Percentiles rank a stretch among this genome's conserved stretches.
These are phyloP conservation scores for Lumbricus terrestris DNA, from an alignment of 2,888 invertebrate species.

Conservation along the genomic window DNA sequence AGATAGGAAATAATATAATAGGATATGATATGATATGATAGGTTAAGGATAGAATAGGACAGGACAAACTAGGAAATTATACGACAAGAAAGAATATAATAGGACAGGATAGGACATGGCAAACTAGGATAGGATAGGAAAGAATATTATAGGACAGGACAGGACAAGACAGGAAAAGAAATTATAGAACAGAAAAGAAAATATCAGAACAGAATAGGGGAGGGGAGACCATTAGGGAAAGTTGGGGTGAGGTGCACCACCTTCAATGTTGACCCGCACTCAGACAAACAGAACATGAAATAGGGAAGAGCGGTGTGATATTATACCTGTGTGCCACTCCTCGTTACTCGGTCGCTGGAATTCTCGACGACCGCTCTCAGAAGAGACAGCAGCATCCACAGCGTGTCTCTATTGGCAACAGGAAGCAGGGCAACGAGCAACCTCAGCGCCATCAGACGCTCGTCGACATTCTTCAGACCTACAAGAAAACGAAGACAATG, in stretches of 20 bases:
- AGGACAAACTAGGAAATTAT: too few relatives aligned
- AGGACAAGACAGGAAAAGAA: too few relatives aligned
- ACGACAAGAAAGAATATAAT: neutral
- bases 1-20: too few relatives aligned
- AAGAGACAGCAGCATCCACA: conserved; percentile 78
- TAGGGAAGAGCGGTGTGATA: neutral
- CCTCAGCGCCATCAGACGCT: conserved; percentile 77
- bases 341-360: conserved; percentile 68
- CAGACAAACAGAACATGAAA: neutral
- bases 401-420: conserved; percentile 82
- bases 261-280: neutral
- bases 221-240: too few relatives aligned
- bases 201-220: too few relatives aligned
- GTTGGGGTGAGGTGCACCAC: too few relatives aligned
- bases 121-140: too few relatives aligned
- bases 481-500: neutral
- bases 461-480: conserved; percentile 25
- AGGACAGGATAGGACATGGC: neutral
- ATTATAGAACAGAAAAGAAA: too few relatives aligned
- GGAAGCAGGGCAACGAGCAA: conserved; percentile 83
- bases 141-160: too few relatives aligned
- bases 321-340: conserved; percentile 43
- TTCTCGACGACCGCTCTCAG: conserved; percentile 75
- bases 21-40: neutral
- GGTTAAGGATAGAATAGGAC: neutral